Evolutionary conservation across 2,113 vertebrate species (phyloP).

Genomic region (Crotalus tigris): DNA sequence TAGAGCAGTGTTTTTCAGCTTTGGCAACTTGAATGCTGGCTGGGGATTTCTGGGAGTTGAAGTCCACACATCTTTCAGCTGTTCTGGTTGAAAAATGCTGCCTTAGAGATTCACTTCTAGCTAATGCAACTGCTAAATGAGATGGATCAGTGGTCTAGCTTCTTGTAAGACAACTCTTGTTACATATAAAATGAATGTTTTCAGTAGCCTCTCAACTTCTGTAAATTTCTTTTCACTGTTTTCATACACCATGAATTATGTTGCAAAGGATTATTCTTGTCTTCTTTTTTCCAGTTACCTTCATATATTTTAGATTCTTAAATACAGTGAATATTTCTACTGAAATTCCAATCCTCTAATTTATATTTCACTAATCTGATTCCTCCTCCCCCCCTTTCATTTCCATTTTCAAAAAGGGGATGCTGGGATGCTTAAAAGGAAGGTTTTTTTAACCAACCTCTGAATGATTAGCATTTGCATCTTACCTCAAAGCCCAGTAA

Average conservation of each 20-base stretch:
- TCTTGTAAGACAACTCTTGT: neutral
- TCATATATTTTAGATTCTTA: neutral
- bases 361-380: neutral
- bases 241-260: neutral
- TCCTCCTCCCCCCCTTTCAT: neutral
- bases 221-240: neutral
- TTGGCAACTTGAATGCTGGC: neutral
- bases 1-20: neutral
- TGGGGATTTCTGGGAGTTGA: neutral
- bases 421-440: conserved; percentile 35
- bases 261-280: neutral
- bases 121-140: neutral
- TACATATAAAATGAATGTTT: neutral
- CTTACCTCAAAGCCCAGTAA: conserved; percentile 11
- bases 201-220: neutral
- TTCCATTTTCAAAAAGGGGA: neutral
- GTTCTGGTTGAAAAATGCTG: neutral
- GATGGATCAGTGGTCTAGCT: neutral
- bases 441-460: conserved; percentile 36
- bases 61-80: neutral
- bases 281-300: neutral
- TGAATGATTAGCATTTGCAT: conserved; percentile 41
- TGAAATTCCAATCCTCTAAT: neutral
- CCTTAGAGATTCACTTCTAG: neutral
- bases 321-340: neutral